Base-by-base conservation (phyloP, 2,888 invertebrate species). In the Esperia sulphurella region DNA sequence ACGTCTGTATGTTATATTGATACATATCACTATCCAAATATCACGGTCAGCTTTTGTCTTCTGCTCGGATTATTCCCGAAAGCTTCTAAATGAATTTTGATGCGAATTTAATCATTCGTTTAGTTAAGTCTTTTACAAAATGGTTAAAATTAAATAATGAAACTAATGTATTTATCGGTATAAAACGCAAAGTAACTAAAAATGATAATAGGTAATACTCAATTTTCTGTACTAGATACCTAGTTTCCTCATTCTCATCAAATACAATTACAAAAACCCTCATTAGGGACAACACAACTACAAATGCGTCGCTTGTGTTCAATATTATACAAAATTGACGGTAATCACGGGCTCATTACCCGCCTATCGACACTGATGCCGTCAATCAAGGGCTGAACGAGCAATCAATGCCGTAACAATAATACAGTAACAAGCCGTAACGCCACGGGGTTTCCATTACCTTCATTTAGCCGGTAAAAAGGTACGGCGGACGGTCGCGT, bases 291-390 rank as follows among this genome's bases (percentile, higher is more conserved):
- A 35, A 35, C 35, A 21, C 21, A 21, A 21, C 21, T 21, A 21
- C 2, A 21, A 21, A 21, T 21, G 21, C 21, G 21, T 21, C 21
- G 21, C 5, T 21, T 21, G 5, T 21, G 21, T 21, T 21, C 5
- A 8, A 33, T 33, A 33, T 33, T 33, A 33, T 33, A 8, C 33
- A 61, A 70, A 68, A 74, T 71, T 63, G 73, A 59, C 63, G 66
- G 71, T 78, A 79, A 83, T 80, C 73, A 72, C 74, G 56, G 56
- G 69, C 75, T 81, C 82, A 83, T 85, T 83, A 84, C 74, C 58
- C 63, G 59, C 52, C 61, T 65, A 75, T 71, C 77, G 68, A 66
- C 70, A 68, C 58, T 76, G 80, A 82, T 79, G 81, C 68, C 76
- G 85, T 83, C 83, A 83, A 82, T 85, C 83, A 81, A 66, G 54